Evolutionary conservation across 2,113 vertebrate genomes (phyloP).

Genomic region (Litocranius walleri): DNA sequence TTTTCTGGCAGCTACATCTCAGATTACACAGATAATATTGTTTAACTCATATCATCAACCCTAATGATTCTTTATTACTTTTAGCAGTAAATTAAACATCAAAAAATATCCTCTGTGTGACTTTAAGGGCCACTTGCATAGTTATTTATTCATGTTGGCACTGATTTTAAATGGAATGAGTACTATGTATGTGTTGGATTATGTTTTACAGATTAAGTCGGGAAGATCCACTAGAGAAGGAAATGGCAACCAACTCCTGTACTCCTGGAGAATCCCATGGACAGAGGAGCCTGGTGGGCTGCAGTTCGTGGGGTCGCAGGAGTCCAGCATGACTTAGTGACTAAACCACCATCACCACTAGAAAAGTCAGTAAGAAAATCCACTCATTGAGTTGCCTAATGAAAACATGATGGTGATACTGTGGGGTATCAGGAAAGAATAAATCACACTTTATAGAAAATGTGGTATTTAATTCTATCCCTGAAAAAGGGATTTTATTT

Average conservation of each 20-base stretch:
- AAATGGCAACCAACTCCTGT: not conserved
- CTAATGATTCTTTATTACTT: not conserved
- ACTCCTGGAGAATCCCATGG: not conserved
- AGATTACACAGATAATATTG: not conserved
- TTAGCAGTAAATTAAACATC: not conserved
- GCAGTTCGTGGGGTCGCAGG: fast-evolving
- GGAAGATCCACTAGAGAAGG: not conserved
- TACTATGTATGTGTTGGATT: not conserved
- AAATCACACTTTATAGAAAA: not conserved
- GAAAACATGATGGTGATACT: not conserved
- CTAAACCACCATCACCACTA: not conserved
- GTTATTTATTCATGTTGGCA: not conserved
- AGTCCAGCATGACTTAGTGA: not conserved
- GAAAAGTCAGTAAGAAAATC: not conserved
- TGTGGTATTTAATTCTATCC: not conserved
- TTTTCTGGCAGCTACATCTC: not conserved
- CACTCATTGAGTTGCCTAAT: not conserved
- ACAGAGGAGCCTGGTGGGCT: not conserved
- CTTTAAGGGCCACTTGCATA: not conserved
- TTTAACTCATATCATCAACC: not conserved
- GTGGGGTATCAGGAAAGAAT: not conserved
- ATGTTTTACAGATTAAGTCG: not conserved
- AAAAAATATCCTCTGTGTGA: not conserved
- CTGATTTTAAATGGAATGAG: not conserved
- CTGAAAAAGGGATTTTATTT: not conserved